A percentile compares a stretch with the other conserved stretches of the same genome.
Conservation (phyloP, 2,888 invertebrate genomes). For the Aquatica leii region DNA sequence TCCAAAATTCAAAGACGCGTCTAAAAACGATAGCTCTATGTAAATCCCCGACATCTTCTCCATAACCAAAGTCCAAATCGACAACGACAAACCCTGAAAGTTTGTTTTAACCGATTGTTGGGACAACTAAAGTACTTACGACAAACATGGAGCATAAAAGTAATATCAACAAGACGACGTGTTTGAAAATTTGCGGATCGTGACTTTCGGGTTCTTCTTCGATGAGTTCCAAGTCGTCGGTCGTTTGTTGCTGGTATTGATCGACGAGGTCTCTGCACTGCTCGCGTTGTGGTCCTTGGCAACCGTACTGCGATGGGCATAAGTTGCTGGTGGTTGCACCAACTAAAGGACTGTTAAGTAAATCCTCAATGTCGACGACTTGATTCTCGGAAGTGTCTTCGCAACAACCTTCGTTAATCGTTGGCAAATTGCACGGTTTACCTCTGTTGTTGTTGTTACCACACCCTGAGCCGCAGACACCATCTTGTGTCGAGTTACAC, state of each 20-base stretch:
- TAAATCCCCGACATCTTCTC: conserved; percentile 89
- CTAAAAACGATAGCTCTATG: conserved; percentile 90
- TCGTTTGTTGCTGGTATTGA: conserved; percentile 63
- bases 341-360: conserved; percentile 46
- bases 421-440: conserved; percentile 52
- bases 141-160: conserved; percentile 88
- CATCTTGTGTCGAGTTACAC: conserved; percentile 17
- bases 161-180: conserved; percentile 82
- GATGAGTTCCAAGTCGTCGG: conserved; percentile 63
- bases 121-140: conserved; percentile 64
- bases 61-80: conserved; percentile 82
- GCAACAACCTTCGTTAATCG: conserved; percentile 62
- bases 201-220: conserved; percentile 65
- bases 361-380: conserved; percentile 73
- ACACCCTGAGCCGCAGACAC: neutral
- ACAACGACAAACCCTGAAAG: conserved; percentile 79
- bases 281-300: conserved; percentile 62
- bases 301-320: conserved; percentile 65
- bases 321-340: conserved; percentile 36
- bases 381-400: conserved; percentile 54
- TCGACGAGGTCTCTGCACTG: conserved; percentile 63
- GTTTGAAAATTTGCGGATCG: conserved; percentile 78
- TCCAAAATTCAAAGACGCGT: conserved; percentile 88
- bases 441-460: conserved; percentile 16
- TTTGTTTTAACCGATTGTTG: neutral